A percentile compares a stretch with the other conserved stretches of the same genome.
Evolutionary conservation across 2,797 vertebrate genomes (phyloP).

Genomic region (Phylloscopus collybita): DNA sequence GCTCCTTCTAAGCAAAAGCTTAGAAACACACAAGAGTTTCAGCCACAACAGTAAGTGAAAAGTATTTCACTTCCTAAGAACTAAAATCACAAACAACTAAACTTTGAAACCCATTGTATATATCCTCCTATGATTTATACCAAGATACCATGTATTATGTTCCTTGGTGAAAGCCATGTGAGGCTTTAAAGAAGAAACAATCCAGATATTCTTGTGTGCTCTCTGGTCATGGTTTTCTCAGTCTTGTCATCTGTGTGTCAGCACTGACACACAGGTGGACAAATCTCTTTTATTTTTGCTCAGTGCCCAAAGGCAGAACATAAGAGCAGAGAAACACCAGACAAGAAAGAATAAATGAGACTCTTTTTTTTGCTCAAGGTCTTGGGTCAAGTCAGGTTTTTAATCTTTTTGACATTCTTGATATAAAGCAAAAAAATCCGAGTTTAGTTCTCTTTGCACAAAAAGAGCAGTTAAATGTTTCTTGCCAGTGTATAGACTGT

Average conservation of each 20-base stretch:
- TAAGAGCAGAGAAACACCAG: not conserved
- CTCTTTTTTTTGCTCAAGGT: conserved; percentile 35
- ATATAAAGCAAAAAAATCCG: not conserved
- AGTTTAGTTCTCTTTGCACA: not conserved
- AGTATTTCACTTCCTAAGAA: not conserved
- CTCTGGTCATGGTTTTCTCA: not conserved
- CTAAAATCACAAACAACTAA: not conserved
- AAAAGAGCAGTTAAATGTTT: not conserved
- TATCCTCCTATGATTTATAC: not conserved
- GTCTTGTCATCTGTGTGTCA: not conserved
- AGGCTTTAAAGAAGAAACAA: not conserved
- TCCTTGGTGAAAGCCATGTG: not conserved
- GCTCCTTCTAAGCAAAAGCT: not conserved
- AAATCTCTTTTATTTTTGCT: conserved; percentile 30
- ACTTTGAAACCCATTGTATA: not conserved
- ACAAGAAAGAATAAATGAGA: conserved; percentile 24
- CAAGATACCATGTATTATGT: not conserved
- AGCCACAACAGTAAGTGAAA: not conserved
- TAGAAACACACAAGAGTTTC: not conserved
- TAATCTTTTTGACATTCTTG: conserved; percentile 37
- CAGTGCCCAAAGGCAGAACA: conserved; percentile 17
- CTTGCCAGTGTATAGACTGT: not conserved
- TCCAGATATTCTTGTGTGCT: not conserved
- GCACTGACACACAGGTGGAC: not conserved
- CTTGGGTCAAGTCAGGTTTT: conserved; percentile 49